Evolutionary conservation across 2,797 vertebrate species (phyloP), one percentile per base, ranked within the genome.

Genomic region (Melanotaenia boesemani): DNA sequence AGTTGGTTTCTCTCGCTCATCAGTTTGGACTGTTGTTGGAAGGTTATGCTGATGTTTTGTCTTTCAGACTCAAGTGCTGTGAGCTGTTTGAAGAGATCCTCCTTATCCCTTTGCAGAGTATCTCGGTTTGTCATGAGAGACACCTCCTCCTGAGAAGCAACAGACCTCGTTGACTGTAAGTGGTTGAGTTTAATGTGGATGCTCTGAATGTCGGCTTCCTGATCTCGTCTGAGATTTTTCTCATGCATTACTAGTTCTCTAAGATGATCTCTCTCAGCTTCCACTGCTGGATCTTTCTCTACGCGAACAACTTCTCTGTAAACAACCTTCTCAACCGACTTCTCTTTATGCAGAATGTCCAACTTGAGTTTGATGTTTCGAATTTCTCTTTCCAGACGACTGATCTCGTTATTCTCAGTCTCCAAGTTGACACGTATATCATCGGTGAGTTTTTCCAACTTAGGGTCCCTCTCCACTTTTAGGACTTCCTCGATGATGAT

Each of bases 231-330:
- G 63, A 91, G 87, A 1, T 93, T 94, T 15, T 94, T 95, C 85
- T 97, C 95, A 55, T 95, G 90, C n/a, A n/a, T 84, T 30, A 97
- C 92, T 15, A 91, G 83, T 20, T 97, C 95, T 93, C 97, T 95
- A 8, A 96, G 76, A 5, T 83, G 95, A 22, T 96, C 90, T 68
- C 96, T 94, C 79, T 99, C 96, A 0, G 92, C 92, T 83, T 99
- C 97, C 44, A 97, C 80, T 0, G 82, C 90, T 5, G 84, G 96
- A 81, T 99, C 98, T 86, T 97, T 98, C 87, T 98, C 97, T 41
- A 99, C 95, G 63, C 96, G 88, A 74, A 99, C 96, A 48, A 99
- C 95, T 64, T 99, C 98, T 88, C 97, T 97, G 91, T 98, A 97
- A 87, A 99, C 92, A 11, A 95, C 96, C 89, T 96, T 99, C 87